Percentiles rank a stretch among this genome's conserved stretches.
phyloP scores from a whole-genome alignment of 2,113 vertebrate genomes.

The Ochotona curzoniae region DNA sequence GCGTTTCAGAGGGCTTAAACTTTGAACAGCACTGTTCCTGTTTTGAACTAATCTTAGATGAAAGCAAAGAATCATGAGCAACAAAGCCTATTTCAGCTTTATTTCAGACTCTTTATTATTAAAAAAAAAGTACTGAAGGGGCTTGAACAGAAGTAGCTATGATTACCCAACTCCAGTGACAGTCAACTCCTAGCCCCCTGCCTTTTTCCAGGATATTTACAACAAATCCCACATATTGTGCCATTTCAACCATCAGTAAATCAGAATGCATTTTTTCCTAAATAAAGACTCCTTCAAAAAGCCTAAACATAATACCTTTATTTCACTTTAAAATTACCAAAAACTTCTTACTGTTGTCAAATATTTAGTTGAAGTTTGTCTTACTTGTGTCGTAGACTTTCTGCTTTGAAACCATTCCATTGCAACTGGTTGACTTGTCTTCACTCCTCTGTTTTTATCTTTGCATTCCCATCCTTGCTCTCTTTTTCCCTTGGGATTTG shows the following conservation, averaged over 20 bases:
- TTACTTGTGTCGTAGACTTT: neutral
- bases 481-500: neutral
- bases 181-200: too few species aligned
- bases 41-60: neutral
- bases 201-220: neutral
- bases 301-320: neutral
- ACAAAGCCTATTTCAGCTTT: neutral
- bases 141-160: too few species aligned
- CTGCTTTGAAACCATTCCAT: too few species aligned
- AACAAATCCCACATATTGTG: neutral
- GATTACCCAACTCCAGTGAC: too few species aligned
- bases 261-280: neutral
- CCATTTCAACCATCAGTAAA: neutral
- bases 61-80: neutral
- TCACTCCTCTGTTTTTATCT: neutral
- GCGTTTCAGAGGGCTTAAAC: neutral
- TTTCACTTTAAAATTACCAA: neutral
- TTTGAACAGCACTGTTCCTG: neutral
- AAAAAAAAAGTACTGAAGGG: neutral
- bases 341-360: neutral
- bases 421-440: accelerated
- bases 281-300: neutral
- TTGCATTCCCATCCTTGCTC: neutral
- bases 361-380: neutral
- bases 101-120: slow-evolving; percentile 16